These are phyloP conservation scores for Egretta garzetta DNA, from an alignment of 2,113 vertebrate species.

Conservation along the genomic window DNA sequence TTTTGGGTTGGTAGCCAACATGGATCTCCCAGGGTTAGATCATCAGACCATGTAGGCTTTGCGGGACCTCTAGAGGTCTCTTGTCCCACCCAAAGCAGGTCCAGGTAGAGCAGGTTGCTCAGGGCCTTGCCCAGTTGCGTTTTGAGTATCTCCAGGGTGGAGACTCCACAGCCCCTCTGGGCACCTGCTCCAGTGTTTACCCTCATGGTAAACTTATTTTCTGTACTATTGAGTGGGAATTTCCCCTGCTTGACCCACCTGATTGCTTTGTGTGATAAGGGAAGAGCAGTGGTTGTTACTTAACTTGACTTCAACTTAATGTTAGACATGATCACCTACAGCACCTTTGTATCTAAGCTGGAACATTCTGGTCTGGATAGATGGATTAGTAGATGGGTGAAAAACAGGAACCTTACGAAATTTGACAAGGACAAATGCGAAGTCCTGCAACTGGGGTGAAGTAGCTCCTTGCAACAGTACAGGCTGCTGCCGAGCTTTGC, in stretches of 20 bases:
- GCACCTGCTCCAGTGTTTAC: constrained; percentile 1
- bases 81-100: not conserved
- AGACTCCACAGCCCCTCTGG: not conserved
- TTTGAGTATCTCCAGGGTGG: not conserved
- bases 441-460: not conserved
- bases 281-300: not conserved
- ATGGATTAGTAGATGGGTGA: not conserved
- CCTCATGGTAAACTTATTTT: not conserved
- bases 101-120: not conserved
- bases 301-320: not conserved
- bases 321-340: not conserved
- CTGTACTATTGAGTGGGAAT: not conserved
- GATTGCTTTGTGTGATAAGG: not conserved
- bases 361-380: not conserved
- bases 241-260: not conserved
- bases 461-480: not conserved
- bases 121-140: not conserved
- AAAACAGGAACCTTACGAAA: not conserved
- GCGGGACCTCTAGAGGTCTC: not conserved
- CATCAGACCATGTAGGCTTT: not conserved
- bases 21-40: not conserved
- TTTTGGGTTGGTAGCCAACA: too few species aligned
- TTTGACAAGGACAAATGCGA: not conserved
- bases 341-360: not conserved
- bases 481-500: not conserved